Conservation (phyloP, 2,888 invertebrate genomes). For the Lissocephala sabroskyi region DNA sequence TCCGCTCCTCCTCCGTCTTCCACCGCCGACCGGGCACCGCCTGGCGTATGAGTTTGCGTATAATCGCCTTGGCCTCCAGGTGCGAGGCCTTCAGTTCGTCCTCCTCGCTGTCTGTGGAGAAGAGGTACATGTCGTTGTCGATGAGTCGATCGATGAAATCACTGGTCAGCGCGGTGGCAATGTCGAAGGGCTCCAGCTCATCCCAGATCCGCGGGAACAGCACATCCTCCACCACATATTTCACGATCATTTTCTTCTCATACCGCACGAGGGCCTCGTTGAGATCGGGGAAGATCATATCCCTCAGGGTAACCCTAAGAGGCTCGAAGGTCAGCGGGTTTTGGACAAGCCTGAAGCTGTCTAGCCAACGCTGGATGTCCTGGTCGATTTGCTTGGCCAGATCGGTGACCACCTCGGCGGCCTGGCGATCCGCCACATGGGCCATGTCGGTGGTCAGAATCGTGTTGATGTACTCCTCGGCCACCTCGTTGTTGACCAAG, state of each 20-base stretch:
- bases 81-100: constrained; percentile 11
- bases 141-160: constrained; percentile 58
- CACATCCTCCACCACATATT: constrained; percentile 67
- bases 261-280: constrained; percentile 19
- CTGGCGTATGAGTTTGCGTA: constrained; percentile 58
- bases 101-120: constrained; percentile 52
- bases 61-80: constrained; percentile 48
- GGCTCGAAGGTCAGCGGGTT: constrained; percentile 47
- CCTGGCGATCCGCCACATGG: constrained; percentile 75
- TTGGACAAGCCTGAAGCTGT: constrained; percentile 45
- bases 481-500: constrained; percentile 73
- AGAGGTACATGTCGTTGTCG: constrained; percentile 52
- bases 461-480: constrained; percentile 78
- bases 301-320: constrained; percentile 38
- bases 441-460: constrained; percentile 77
- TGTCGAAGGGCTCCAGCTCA: constrained; percentile 57
- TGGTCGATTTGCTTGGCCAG: constrained; percentile 76
- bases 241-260: constrained; percentile 36
- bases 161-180: constrained; percentile 30
- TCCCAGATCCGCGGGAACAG: constrained; percentile 72
- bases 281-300: constrained; percentile 45
- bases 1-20: constrained; percentile 47
- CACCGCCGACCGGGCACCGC: constrained; percentile 62
- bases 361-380: constrained; percentile 64
- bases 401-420: constrained; percentile 74